Conservation (phyloP, 2,113 vertebrate species). For the Tympanuchus pallidicinctus region DNA sequence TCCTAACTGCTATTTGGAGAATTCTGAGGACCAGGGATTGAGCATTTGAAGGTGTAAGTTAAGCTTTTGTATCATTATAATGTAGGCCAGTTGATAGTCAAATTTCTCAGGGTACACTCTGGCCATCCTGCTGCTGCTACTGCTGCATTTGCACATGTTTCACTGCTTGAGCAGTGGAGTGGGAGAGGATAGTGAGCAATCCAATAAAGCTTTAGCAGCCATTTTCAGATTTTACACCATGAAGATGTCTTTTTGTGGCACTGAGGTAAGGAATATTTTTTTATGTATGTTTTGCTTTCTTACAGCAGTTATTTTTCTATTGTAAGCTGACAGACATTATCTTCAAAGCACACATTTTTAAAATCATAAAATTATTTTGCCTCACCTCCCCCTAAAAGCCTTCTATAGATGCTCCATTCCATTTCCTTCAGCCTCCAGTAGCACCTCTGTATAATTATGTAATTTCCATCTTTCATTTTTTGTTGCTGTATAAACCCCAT, state of each 20-base stretch:
- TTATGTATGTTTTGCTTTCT: slow-evolving; percentile 32
- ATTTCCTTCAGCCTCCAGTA: not conserved
- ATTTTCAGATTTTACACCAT: slow-evolving; percentile 60
- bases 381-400: not conserved
- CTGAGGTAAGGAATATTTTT: not conserved
- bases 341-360: not conserved
- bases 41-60: slow-evolving; percentile 30
- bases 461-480: not conserved
- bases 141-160: slow-evolving; percentile 59
- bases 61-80: slow-evolving; percentile 43
- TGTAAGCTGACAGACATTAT: not conserved
- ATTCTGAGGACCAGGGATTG: slow-evolving; percentile 29
- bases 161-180: slow-evolving; percentile 46
- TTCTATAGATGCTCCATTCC: not conserved
- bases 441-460: not conserved
- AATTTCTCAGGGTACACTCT: slow-evolving; percentile 19
- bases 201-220: slow-evolving; percentile 49
- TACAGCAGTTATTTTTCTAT: slow-evolving; percentile 16
- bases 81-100: slow-evolving; percentile 11
- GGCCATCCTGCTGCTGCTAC: slow-evolving; percentile 58
- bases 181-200: slow-evolving; percentile 42
- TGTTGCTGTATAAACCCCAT: not conserved
- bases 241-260: slow-evolving; percentile 36
- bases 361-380: not conserved
- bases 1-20: slow-evolving; percentile 15